These are phyloP conservation scores for Habropoda laboriosa DNA, from an alignment of 1,140 invertebrate genomes.

Conservation along the genomic window DNA sequence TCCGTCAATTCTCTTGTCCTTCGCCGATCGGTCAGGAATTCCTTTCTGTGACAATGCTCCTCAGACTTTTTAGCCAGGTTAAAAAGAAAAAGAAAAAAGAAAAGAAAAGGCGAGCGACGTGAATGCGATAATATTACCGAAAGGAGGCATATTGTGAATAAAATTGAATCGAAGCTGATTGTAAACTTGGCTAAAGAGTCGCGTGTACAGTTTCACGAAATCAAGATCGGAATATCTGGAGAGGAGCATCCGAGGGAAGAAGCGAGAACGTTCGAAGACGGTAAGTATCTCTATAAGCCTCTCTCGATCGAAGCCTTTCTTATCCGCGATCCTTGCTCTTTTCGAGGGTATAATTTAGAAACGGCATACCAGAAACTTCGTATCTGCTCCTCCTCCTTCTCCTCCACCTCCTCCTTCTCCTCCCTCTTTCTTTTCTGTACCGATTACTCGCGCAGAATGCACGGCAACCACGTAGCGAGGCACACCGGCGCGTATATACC, in stretches of 20 bases:
- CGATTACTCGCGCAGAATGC: conserved; percentile 52
- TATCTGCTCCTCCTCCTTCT: conserved; percentile 30
- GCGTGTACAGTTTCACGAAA: too few relatives aligned
- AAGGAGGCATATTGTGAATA: too few relatives aligned
- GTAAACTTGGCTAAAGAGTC: too few relatives aligned
- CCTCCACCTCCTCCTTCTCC: conserved; percentile 24
- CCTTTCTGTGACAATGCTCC: not conserved
- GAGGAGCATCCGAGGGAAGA: too few relatives aligned
- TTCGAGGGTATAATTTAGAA: conserved; percentile 61
- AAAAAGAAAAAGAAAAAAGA: not conserved
- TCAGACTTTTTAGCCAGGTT: not conserved
- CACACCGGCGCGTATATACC: conserved; percentile 10
- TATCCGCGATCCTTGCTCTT: conserved; percentile 38
- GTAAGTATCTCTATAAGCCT: too few relatives aligned
- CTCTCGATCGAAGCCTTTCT: conserved; percentile 34
- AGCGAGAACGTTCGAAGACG: not conserved
- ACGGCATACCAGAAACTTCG: conserved; percentile 51
- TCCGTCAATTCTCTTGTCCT: conserved; percentile 10
- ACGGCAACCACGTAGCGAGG: conserved; percentile 19
- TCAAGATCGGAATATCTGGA: too few relatives aligned
- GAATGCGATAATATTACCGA: too few relatives aligned
- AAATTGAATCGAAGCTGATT: too few relatives aligned
- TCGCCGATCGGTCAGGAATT: conserved; percentile 13
- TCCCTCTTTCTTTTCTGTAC: conserved; percentile 18
- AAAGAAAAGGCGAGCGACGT: too few relatives aligned